Conservation (phyloP, 1,140 invertebrate genomes). For the Drosophila albomicans region DNA sequence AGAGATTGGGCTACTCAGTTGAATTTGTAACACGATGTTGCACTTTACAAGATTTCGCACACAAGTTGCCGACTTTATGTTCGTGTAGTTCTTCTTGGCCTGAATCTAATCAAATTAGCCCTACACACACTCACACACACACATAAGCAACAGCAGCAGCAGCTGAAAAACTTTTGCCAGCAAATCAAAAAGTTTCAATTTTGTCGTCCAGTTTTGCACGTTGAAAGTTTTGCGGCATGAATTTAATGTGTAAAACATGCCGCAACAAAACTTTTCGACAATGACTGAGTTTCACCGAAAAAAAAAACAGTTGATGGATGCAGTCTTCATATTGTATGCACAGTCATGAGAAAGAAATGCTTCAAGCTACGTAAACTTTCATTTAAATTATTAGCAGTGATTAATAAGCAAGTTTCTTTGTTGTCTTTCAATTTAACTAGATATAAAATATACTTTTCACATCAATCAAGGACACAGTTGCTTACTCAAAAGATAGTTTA, state of each 20-base stretch:
- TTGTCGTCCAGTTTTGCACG: conserved; percentile 45
- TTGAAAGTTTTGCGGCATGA: conserved; percentile 20
- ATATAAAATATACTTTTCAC: too few relatives aligned
- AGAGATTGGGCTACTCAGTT: neutral
- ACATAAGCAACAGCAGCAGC: neutral
- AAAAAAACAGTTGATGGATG: too few relatives aligned
- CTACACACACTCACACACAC: neutral
- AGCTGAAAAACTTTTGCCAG: conserved; percentile 43
- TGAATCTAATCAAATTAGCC: conserved; percentile 69
- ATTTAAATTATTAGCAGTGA: too few relatives aligned
- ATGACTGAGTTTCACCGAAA: neutral
- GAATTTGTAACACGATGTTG: conserved; percentile 38
- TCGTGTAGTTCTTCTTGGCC: conserved; percentile 13
- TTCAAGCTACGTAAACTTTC: too few relatives aligned
- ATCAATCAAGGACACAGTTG: neutral
- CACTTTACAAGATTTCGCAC: conserved; percentile 49
- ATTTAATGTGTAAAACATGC: conserved; percentile 36
- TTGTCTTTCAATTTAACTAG: too few relatives aligned
- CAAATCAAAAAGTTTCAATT: conserved; percentile 57
- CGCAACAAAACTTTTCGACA: conserved; percentile 23
- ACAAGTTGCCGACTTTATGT: conserved; percentile 1
- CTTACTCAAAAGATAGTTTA: neutral
- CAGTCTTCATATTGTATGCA: too few relatives aligned
- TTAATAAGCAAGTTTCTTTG: too few relatives aligned
- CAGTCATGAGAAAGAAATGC: too few relatives aligned